Conservation (phyloP, 1,140 invertebrate species). For the Maconellicoccus hirsutus region DNA sequence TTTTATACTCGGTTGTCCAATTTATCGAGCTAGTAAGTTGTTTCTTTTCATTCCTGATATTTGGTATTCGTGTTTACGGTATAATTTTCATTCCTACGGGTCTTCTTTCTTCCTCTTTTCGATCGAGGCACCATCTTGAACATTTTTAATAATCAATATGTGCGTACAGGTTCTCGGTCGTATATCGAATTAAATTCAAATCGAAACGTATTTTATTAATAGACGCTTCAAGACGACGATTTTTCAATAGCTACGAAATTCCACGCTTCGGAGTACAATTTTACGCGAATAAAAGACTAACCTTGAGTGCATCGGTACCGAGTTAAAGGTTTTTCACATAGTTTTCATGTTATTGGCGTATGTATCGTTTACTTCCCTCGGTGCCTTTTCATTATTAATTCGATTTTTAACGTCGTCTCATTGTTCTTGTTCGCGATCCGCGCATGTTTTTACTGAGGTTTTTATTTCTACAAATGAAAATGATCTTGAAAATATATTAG, state of each 20-base stretch:
- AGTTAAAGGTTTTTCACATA: not conserved
- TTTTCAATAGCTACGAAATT: no score
- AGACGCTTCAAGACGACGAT: no score
- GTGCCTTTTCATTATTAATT: not conserved
- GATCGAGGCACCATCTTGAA: not conserved
- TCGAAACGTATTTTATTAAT: no score
- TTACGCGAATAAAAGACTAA: no score
- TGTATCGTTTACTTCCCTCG: no score
- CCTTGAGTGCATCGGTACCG: no score
- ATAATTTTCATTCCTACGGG: not conserved
- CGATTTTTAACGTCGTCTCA: not conserved
- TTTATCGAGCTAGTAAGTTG: not conserved
- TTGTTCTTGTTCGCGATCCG: conserved; percentile 7
- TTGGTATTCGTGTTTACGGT: not conserved
- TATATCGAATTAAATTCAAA: no score
- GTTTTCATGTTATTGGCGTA: no score
- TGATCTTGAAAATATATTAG: conserved; percentile 22
- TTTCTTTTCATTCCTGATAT: conserved; percentile 10
- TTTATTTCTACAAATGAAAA: conserved; percentile 22
- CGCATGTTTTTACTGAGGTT: conserved; percentile 10
- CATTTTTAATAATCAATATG: no score
- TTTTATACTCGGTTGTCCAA: not conserved
- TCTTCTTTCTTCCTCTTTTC: not conserved
- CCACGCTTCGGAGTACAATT: no score
- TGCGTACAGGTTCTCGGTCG: no score